Conservation (phyloP, 2,888 invertebrate genomes). For the Mamestra brassicae region DNA sequence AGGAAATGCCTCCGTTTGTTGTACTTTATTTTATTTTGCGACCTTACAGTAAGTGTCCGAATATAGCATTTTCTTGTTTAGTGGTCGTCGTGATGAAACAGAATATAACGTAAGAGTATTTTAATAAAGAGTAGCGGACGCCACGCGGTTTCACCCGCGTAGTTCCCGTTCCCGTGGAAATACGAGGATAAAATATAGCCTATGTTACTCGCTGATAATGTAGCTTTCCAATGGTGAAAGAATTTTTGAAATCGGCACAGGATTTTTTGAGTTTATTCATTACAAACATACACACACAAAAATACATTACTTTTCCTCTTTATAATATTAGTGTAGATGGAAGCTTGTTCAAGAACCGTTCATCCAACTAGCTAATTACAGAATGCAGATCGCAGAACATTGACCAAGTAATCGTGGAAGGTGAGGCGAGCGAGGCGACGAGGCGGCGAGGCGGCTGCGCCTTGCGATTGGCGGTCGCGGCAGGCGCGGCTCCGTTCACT, state of each 20-base stretch:
- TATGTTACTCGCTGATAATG: too few species aligned
- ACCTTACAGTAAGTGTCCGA: slow-evolving; percentile 19
- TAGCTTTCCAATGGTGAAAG: too few species aligned
- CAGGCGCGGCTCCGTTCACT: slow-evolving; percentile 77
- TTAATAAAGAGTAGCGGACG: slow-evolving; percentile 13
- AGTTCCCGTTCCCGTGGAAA: too few species aligned
- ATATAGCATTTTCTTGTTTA: slow-evolving; percentile 27
- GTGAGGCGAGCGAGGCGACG: slow-evolving; percentile 34
- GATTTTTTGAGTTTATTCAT: too few species aligned
- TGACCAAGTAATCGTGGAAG: slow-evolving; percentile 62
- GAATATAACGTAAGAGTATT: slow-evolving; percentile 16
- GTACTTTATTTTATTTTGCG: slow-evolving; percentile 39
- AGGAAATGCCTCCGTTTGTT: slow-evolving; percentile 32
- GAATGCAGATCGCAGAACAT: slow-evolving; percentile 65
- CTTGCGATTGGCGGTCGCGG: slow-evolving; percentile 70
- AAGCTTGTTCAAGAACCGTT: slow-evolving; percentile 42
- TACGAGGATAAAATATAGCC: too few species aligned
- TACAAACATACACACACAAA: too few species aligned
- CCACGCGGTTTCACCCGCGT: too few species aligned
- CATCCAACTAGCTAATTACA: slow-evolving; percentile 48
- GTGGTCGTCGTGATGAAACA: slow-evolving; percentile 19
- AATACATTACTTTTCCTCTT: too few species aligned
- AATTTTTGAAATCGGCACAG: too few species aligned
- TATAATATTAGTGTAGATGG: slow-evolving; percentile 6
- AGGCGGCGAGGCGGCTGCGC: slow-evolving; percentile 2